Percentiles rank a stretch among this genome's conserved stretches.
These are phyloP conservation scores for Drosophila varians DNA, from an alignment of 1,140 invertebrate genomes.

Conservation along the genomic window DNA sequence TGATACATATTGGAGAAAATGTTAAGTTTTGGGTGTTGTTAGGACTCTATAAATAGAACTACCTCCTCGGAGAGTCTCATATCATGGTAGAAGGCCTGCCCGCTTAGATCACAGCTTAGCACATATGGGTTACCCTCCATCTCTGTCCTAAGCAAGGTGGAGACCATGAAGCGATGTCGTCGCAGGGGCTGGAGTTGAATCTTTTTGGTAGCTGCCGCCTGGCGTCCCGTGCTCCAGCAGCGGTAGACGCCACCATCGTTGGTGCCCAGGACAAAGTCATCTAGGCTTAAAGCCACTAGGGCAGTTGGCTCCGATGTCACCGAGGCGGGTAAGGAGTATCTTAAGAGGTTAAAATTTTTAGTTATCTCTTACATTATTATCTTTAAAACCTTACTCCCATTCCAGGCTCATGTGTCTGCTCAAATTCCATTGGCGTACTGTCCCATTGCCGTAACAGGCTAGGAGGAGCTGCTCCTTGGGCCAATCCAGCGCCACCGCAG, in stretches of 20 bases:
- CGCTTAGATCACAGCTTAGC: constrained; percentile 77
- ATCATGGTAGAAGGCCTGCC: constrained; percentile 72
- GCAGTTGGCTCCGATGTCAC: constrained; percentile 53
- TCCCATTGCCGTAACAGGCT: constrained; percentile 71
- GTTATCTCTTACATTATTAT: no score
- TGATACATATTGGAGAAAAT: constrained; percentile 4
- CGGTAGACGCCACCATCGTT: constrained; percentile 70
- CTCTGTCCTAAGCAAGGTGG: constrained; percentile 48
- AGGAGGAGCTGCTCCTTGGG: constrained; percentile 57
- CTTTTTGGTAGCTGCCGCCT: constrained; percentile 35
- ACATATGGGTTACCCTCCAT: constrained; percentile 49
- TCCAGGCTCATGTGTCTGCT: constrained; percentile 59
- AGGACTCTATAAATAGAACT: no score
- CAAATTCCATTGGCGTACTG: constrained; percentile 62
- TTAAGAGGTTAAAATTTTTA: no score
- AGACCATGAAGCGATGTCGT: constrained; percentile 70
- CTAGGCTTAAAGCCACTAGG: constrained; percentile 51
- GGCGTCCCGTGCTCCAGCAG: constrained; percentile 53
- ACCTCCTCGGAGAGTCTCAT: constrained; percentile 69
- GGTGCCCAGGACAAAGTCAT: constrained; percentile 69
- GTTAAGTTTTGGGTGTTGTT: background rate
- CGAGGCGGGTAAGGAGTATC: constrained; percentile 49
- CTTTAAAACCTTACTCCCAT: constrained; percentile 59
- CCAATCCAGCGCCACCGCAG: constrained; percentile 74
- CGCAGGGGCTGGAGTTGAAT: constrained; percentile 57